Conservation (phyloP, 2,113 vertebrate species). For the Macrotus californicus region DNA sequence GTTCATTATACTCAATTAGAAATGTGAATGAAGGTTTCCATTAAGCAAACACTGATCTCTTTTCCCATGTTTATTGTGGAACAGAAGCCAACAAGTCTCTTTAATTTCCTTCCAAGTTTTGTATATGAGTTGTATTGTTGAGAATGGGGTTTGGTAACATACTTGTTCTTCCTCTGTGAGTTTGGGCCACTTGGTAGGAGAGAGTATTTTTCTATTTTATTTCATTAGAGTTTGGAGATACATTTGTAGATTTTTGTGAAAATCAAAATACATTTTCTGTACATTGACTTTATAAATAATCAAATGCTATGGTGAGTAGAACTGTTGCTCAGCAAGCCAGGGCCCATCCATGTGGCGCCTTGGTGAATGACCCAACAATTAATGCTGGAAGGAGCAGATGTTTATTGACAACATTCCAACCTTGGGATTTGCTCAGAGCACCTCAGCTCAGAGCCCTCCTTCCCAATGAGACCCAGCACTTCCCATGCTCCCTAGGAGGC, state of each 20-base stretch:
- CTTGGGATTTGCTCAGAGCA: too few relatives aligned
- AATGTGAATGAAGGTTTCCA: slow-evolving; percentile 66
- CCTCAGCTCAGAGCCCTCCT: too few relatives aligned
- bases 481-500: too few relatives aligned
- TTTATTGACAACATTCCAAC: too few relatives aligned
- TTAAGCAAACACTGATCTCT: slow-evolving; percentile 65
- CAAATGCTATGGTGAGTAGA: background rate
- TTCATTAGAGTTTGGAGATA: background rate
- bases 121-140: background rate
- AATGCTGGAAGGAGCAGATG: too few relatives aligned
- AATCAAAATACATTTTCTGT: background rate
- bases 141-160: slow-evolving; percentile 20
- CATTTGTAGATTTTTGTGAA: background rate
- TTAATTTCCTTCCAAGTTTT: slow-evolving; percentile 60
- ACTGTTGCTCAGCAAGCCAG: background rate
- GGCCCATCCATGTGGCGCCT: too few relatives aligned
- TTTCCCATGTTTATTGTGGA: slow-evolving; percentile 62
- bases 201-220: background rate
- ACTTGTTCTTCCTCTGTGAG: slow-evolving; percentile 33
- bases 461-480: too few relatives aligned
- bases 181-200: background rate
- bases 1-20: slow-evolving; percentile 65
- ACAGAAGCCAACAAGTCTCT: slow-evolving; percentile 58
- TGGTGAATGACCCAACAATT: too few relatives aligned
- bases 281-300: background rate